Evolutionary conservation across 2,113 vertebrate species (phyloP).

Genomic region (Actenoides lindsayi): DNA sequence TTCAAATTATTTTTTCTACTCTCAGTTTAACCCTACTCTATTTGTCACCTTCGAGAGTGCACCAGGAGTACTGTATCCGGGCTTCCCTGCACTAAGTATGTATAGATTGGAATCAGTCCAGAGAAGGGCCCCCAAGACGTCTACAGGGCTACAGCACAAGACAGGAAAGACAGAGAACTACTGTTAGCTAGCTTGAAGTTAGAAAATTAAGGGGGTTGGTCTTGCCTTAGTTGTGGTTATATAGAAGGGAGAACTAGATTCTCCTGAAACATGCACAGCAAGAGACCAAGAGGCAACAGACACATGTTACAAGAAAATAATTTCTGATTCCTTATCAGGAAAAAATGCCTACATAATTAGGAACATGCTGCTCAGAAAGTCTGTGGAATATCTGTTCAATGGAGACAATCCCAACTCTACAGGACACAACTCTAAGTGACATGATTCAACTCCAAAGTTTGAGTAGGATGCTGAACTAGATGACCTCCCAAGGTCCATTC

Average conservation of each 20-base stretch:
- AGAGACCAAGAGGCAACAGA: background rate
- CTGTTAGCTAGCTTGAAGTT: background rate
- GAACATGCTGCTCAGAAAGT: background rate
- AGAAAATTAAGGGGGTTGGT: background rate
- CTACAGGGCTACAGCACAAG: background rate
- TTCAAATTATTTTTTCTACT: background rate
- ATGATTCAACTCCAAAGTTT: too few species aligned
- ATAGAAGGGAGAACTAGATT: background rate
- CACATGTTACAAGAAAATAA: background rate
- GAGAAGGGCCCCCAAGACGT: background rate
- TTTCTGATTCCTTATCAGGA: background rate
- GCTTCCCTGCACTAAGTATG: too few species aligned
- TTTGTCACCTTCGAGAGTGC: background rate
- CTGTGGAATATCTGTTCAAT: background rate
- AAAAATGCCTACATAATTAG: background rate
- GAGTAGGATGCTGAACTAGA: background rate
- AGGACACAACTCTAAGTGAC: background rate
- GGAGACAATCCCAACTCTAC: background rate
- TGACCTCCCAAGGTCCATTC: background rate
- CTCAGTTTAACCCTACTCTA: background rate
- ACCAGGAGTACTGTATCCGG: fast-evolving
- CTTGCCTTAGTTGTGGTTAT: background rate
- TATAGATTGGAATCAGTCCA: background rate
- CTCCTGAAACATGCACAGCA: background rate
- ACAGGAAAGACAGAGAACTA: background rate